phyloP scores from a whole-genome alignment of 1,140 invertebrate genomes.

The Tetragonula clypearis region DNA sequence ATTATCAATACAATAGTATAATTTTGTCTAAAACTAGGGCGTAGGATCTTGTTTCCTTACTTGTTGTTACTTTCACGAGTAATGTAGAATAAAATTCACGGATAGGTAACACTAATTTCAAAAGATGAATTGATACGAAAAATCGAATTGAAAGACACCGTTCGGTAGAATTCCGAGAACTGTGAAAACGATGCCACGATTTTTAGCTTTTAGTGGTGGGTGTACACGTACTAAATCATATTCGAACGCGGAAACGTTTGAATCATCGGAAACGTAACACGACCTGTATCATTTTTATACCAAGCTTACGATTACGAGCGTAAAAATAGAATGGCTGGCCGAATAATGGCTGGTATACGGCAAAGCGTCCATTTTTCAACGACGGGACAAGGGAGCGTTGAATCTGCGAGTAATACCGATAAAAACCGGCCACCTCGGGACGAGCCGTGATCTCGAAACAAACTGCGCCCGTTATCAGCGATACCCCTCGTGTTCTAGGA shows the following conservation, averaged over 20 bases:
- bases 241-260: not conserved
- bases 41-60: no score
- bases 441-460: slow-evolving; percentile 49
- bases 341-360: not conserved
- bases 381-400: not conserved
- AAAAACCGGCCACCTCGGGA: slow-evolving; percentile 27
- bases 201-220: not conserved
- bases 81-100: not conserved
- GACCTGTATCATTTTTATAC: not conserved
- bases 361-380: not conserved
- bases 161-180: not conserved
- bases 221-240: not conserved
- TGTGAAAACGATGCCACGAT: not conserved
- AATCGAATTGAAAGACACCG: no score
- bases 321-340: slow-evolving; percentile 14
- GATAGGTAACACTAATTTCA: not conserved
- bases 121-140: not conserved
- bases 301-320: slow-evolving; percentile 12
- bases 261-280: not conserved
- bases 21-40: no score
- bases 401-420: slow-evolving; percentile 34
- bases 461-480: slow-evolving; percentile 55
- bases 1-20: no score
- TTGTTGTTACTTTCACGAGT: no score
- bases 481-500: slow-evolving; percentile 62